Base-by-base conservation (phyloP, 2,113 vertebrate genomes). In the Amphilophus citrinellus region DNA sequence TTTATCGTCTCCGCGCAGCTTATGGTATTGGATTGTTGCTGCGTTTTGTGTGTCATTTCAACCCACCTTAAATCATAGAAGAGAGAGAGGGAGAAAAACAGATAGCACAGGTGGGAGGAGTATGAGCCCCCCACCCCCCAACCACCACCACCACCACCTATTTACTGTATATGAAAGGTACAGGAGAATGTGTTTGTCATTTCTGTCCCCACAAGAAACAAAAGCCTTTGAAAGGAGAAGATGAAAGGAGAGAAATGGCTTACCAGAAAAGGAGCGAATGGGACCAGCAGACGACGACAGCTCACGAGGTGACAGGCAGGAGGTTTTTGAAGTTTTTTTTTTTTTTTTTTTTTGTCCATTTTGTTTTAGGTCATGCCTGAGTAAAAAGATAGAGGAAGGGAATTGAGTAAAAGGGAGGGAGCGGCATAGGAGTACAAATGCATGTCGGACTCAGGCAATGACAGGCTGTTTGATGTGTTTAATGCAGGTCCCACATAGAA, bases 161-260 rank as follows among this genome's bases (percentile, higher is more conserved):
- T 35, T 88, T 85, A 79, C 71, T 84, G 73, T 87, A 82, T 87
- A 78, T 89, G 80, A 94, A 92, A 92, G 79, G 85, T 81, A 88
- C 78, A 84, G 84, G 80, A 83, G 80, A 73, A 83, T 24, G 63
- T 42, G 39, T 84, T 73, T 93, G 89, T 92, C 90, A 84, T 82
- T 84, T 75, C 58, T 88, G 80, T 90, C 84, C 80, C 80, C 79
- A 60, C 65, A 87, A 83, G 86, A 84, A 81, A 79, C 81, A 77
- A 58, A 84, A 82, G 73, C 83, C 83, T 94, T 92, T 92, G 79
- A 94, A 87, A 84, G 37, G 14, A 37, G 20, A 79, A 91, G 88
- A 94, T 95, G 84, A 95, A 95, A 94, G 84, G 85, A 84, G 57
- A 63, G 62, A 78, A 90, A 87, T 81, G 83, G 79, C 83, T 90